Percentiles rank a stretch among this genome's conserved stretches.
phyloP scores from a whole-genome alignment of 2,797 vertebrate genomes.

The Anas bernieri region DNA sequence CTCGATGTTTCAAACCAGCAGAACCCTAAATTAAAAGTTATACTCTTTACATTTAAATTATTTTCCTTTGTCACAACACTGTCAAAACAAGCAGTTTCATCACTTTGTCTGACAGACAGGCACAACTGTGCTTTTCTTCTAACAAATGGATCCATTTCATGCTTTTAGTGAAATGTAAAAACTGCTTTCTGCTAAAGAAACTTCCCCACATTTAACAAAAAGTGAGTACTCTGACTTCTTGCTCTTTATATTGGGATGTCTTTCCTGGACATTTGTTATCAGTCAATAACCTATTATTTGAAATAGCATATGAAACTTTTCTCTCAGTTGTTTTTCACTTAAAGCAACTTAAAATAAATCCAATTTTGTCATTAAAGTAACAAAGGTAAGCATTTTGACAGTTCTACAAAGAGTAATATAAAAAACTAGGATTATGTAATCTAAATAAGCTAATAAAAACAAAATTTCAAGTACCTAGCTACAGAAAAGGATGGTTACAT shows the following conservation, averaged over 20 bases:
- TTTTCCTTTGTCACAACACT: background rate
- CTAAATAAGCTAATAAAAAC: background rate
- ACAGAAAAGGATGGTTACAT: background rate
- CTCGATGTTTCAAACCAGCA: background rate
- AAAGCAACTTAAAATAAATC: background rate
- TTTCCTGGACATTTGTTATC: background rate
- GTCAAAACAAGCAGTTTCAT: background rate
- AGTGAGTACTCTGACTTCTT: background rate
- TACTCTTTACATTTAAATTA: background rate
- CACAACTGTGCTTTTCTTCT: background rate
- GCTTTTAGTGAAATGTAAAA: background rate
- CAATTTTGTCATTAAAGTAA: background rate
- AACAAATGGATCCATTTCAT: background rate
- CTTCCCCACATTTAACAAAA: background rate
- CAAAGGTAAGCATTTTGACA: background rate
- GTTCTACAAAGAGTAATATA: background rate
- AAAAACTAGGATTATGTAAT: background rate
- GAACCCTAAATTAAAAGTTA: conserved; percentile 15
- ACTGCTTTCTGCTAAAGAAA: background rate
- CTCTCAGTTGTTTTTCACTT: background rate
- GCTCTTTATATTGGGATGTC: background rate
- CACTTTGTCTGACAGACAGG: background rate
- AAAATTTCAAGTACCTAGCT: background rate
- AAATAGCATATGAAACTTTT: background rate
- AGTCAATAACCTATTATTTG: background rate